Evolutionary conservation across 2,113 vertebrate species (phyloP).

Genomic region (Sialia sialis): DNA sequence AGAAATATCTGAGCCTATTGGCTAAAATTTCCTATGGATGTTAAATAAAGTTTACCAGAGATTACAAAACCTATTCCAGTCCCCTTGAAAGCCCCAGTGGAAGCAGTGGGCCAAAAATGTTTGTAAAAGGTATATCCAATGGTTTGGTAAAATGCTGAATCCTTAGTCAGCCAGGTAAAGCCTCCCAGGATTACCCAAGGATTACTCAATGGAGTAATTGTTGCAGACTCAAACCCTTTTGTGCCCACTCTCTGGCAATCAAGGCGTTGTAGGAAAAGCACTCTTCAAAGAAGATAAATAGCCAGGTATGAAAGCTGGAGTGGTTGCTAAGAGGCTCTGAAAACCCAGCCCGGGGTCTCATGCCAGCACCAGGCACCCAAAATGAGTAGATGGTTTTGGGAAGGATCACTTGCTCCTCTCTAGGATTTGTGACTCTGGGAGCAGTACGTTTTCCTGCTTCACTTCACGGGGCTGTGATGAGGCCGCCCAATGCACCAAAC

Average conservation of each 20-base stretch:
- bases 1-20: slow-evolving; percentile 15
- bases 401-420: background rate
- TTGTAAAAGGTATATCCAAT: background rate
- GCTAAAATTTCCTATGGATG: slow-evolving; percentile 43
- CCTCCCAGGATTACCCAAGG: background rate
- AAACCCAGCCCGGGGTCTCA: background rate
- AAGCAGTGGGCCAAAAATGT: background rate
- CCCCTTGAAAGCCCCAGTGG: background rate
- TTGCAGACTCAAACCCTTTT: background rate
- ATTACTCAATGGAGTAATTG: slow-evolving; percentile 29
- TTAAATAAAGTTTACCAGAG: slow-evolving; percentile 7
- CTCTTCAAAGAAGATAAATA: background rate
- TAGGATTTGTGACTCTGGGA: background rate
- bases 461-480: background rate
- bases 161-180: slow-evolving; percentile 24
- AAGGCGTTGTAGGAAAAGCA: background rate
- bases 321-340: background rate
- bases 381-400: background rate
- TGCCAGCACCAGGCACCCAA: background rate
- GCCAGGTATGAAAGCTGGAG: background rate
- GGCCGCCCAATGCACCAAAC: background rate
- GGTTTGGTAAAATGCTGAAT: background rate
- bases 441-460: background rate
- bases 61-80: background rate
- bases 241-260: slow-evolving; percentile 21